These are phyloP conservation scores for Gephyroberyx darwinii DNA, from an alignment of 2,797 vertebrate species.

Conservation along the genomic window DNA sequence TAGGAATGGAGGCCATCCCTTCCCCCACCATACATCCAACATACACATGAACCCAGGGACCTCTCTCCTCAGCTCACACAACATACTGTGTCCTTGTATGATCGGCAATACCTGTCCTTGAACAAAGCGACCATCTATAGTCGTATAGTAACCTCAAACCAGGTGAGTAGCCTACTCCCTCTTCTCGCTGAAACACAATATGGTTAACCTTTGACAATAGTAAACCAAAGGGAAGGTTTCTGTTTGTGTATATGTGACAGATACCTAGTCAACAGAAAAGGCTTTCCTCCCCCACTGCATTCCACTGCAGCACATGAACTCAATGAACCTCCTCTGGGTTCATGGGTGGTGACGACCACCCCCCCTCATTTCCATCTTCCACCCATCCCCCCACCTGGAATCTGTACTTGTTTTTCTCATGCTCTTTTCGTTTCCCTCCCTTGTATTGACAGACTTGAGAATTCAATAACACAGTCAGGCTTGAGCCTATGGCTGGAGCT, in stretches of 20 bases:
- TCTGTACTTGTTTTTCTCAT: slow-evolving; percentile 12
- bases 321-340: slow-evolving; percentile 69
- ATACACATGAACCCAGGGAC: slow-evolving; percentile 67
- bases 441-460: slow-evolving; percentile 50
- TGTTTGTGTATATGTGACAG: slow-evolving; percentile 41
- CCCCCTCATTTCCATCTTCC: slow-evolving; percentile 60
- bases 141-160: slow-evolving; percentile 22
- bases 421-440: slow-evolving; percentile 23
- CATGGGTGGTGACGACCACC: slow-evolving; percentile 62
- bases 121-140: neutral
- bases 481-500: slow-evolving; percentile 7
- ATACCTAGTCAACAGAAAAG: slow-evolving; percentile 50
- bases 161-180: slow-evolving; percentile 34
- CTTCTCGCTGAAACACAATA: slow-evolving; percentile 46
- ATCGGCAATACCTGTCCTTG: slow-evolving; percentile 40
- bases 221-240: slow-evolving; percentile 41
- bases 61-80: slow-evolving; percentile 38
- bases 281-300: slow-evolving; percentile 62
- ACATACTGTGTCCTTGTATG: slow-evolving; percentile 39
- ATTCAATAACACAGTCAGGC: slow-evolving; percentile 35
- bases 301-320: slow-evolving; percentile 72
- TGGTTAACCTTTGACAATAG: slow-evolving; percentile 59
- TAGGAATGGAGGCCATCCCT: slow-evolving; percentile 43
- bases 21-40: slow-evolving; percentile 70
- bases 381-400: slow-evolving; percentile 56